A percentile compares a stretch with the other conserved stretches of the same genome.
Evolutionary conservation across 2,888 invertebrate species (phyloP).

Genomic region (Lapara coniferarum): DNA sequence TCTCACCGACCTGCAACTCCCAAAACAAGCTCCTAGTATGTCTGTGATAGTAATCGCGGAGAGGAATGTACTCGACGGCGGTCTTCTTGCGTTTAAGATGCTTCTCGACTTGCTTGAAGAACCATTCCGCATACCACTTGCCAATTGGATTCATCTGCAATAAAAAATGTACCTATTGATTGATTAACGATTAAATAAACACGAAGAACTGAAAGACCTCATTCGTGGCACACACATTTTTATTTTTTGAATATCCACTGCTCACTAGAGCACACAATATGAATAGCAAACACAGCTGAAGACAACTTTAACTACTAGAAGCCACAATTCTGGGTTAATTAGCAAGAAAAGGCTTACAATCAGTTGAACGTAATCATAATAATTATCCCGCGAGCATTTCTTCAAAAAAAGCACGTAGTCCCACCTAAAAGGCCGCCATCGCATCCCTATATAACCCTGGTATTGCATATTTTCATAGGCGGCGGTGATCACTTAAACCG

Average conservation of each 20-base stretch:
- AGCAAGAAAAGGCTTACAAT: no score
- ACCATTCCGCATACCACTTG: conserved; percentile 92
- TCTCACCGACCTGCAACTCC: conserved; percentile 86
- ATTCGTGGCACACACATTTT: not conserved
- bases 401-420: no score
- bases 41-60: conserved; percentile 92
- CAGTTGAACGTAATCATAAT: no score
- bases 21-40: conserved; percentile 92
- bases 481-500: no score
- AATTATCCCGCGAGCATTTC: no score
- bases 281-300: not conserved
- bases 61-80: conserved; percentile 88
- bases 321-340: no score
- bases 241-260: not conserved
- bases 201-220: not conserved
- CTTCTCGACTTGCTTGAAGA: conserved; percentile 89
- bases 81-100: conserved; percentile 63
- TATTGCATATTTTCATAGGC: no score
- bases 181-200: not conserved
- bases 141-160: conserved; percentile 88
- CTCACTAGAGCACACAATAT: not conserved
- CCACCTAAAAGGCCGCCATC: no score
- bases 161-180: not conserved
- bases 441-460: no score
- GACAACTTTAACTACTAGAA: not conserved